Conservation (phyloP, 2,888 invertebrate species). For the Acholoe squamosa region DNA sequence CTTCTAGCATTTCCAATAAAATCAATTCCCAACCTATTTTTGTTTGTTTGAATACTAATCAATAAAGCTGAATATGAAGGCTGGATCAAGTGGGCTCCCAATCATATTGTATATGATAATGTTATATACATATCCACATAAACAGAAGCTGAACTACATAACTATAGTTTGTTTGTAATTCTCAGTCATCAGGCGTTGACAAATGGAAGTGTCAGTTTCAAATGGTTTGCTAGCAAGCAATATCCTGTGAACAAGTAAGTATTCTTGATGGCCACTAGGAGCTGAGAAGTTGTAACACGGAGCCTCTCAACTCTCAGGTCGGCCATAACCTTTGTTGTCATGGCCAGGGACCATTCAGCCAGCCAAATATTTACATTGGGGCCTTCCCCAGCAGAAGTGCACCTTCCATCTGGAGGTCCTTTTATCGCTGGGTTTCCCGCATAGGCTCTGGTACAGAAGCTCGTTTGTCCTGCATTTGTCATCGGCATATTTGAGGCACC, state of each 20-base stretch:
- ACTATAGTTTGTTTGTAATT: background rate
- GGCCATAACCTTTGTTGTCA: slow-evolving; percentile 46
- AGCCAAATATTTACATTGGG: slow-evolving; percentile 58
- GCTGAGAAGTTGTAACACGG: slow-evolving; percentile 40
- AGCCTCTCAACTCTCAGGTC: slow-evolving; percentile 49
- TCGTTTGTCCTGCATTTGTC: slow-evolving; percentile 41
- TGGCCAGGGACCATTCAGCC: slow-evolving; percentile 40
- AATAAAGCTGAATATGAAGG: background rate
- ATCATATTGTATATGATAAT: too few species aligned
- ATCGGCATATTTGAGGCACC: slow-evolving; percentile 24
- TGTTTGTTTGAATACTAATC: background rate
- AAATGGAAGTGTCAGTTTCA: slow-evolving; percentile 19
- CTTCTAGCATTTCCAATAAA: background rate
- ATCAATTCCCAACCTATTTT: background rate
- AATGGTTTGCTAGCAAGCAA: background rate
- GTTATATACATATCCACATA: background rate
- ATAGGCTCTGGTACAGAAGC: slow-evolving; percentile 1
- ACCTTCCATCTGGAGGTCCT: slow-evolving; percentile 37
- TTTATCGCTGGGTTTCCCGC: slow-evolving; percentile 19
- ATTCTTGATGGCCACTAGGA: background rate
- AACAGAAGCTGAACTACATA: background rate
- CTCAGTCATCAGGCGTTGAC: background rate
- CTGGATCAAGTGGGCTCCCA: background rate
- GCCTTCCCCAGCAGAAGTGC: slow-evolving; percentile 22
- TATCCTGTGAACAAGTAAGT: slow-evolving; percentile 16